Evolutionary conservation across 2,113 vertebrate species (phyloP), one percentile per base, ranked within the genome.

Genomic region (Montifringilla adamsi): DNA sequence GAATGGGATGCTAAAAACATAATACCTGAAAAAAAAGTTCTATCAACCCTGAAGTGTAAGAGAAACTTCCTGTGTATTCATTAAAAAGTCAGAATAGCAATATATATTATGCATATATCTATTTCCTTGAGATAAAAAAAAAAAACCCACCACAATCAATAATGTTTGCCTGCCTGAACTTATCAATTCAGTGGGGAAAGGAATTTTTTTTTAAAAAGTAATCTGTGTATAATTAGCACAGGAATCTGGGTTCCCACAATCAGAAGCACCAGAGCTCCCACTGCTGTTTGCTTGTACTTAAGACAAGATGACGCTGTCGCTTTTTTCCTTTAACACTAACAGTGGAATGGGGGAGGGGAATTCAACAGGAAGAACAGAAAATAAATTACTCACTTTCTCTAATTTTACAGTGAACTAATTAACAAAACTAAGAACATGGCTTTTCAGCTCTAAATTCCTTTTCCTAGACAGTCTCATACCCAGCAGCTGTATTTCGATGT

Each of bases 281-380:
- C 93, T 95, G 85, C 88, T 76, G 94, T 95, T 78, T 87, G 83
- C 74, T 66, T 87, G 64, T 46, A 86, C 52, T 92, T 93, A 97
- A 95, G 85, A 93, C 96, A 96, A 95, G 95, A 95, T 96, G 95
- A 97, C 90, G 82, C 95, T 93, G 91, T 93, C 75, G 92, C 94
- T 94, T 97, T 95, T 94, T 95, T 49, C 63, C 78, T 92, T 89
- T 82, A 95, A 74, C 62, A 94, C 50, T 53, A 87, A 77, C 60
- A 92, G 47, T 68, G 64, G 93, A 70, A 77, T 52, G 94, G 94
- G 70, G 95, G 93, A 96, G 77, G 88, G 90, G 90, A 87, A 80
- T 33, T 69, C 53, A 93, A 90, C 78, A 78, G 91, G 89, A 95
- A 89, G 69, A 95, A 90, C 37, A 67, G 47, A 83, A 75, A 76